Base-by-base conservation (phyloP, 2,113 vertebrate species). In the Petaurus breviceps region DNA sequence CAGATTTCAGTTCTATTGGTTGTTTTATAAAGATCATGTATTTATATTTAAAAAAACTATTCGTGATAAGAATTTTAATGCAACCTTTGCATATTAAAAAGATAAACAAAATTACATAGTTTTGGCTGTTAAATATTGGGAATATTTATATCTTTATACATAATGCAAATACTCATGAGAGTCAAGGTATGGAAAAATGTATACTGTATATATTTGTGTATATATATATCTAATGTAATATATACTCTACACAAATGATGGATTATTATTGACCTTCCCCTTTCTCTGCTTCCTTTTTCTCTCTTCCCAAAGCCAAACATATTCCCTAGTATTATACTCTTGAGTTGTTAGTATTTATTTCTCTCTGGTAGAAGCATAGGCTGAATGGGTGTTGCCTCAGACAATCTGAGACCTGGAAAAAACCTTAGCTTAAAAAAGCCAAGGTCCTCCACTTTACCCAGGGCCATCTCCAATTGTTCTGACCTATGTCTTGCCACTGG, bases 171-270 rank as follows among this genome's bases (percentile, higher is more conserved):
- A 49, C 31, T 68, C 23, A 92, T 46, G 31, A 37, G n/a, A 2
- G 0, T 43, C 84, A 90, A 26, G 24, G 0, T 8, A 89, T 84
- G 26, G 37, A 84, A 43, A 84, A 43, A 84, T 43, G 43, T 23
- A 43, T 6, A 31, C 10, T 68, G 14, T 14, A 5, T 37, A 4
- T 68, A 37, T n/a, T 2, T 49, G 4, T 49, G 4, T 49, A 49
- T 49, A 49, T 49, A 4, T 49, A 49, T 49, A 49, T 52, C 7
- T 25, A 51, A 51, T 51, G 51, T 0, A 7, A 1, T 0, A 11
- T 46, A 3, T 7, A 50, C 26, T 14, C 26, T 14, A 0, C 2
- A 47, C 1, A 43, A 26, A 0, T 0, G 22, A 43, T n/a, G 25
- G 2, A 12, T 12, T 1, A 19, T 46, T 84, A 37, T 16, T 84